phyloP scores from a whole-genome alignment of 2,888 invertebrate genomes.

The Heteropelma amictum region DNA sequence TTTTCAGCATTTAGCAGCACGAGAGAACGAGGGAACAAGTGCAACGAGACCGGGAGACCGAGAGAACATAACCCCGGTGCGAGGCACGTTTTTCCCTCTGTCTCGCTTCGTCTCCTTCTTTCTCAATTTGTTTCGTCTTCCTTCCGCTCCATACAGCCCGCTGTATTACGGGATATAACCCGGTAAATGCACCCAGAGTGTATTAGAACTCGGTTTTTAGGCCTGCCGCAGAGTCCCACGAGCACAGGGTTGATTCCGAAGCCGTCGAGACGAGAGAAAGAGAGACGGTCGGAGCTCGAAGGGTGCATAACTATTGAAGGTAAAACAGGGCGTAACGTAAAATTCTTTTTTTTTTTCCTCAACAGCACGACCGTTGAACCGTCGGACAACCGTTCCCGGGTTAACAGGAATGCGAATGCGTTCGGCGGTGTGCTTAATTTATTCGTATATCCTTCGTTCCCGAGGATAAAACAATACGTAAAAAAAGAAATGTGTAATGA shows the following conservation, averaged over 20 bases:
- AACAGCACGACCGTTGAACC: conserved; percentile 70
- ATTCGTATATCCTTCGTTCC: conserved; percentile 32
- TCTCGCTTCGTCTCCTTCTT: not conserved
- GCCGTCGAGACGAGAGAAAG: conserved; percentile 52
- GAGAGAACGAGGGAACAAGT: conserved; percentile 52
- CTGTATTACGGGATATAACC: conserved; percentile 5
- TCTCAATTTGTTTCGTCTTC: not conserved
- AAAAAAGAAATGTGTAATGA: conserved; percentile 16
- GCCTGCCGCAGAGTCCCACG: conserved; percentile 25
- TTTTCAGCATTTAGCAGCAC: conserved; percentile 69
- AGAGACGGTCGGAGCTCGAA: conserved; percentile 45
- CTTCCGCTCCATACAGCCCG: too few species aligned
- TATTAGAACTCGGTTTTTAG: conserved; percentile 46
- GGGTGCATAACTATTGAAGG: conserved; percentile 74
- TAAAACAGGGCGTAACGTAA: conserved; percentile 57
- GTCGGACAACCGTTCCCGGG: conserved; percentile 55
- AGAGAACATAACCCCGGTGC: too few species aligned
- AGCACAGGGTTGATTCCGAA: not conserved
- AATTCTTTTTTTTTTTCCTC: conserved; percentile 59
- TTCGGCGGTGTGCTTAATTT: conserved; percentile 43
- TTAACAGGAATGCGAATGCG: conserved; percentile 9
- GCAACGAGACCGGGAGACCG: conserved; percentile 34
- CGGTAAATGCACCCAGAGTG: conserved; percentile 32
- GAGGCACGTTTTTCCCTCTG: not conserved
- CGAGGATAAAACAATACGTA: not conserved